Base-by-base conservation (phyloP, 2,888 invertebrate genomes). In the Unio delphinus region DNA sequence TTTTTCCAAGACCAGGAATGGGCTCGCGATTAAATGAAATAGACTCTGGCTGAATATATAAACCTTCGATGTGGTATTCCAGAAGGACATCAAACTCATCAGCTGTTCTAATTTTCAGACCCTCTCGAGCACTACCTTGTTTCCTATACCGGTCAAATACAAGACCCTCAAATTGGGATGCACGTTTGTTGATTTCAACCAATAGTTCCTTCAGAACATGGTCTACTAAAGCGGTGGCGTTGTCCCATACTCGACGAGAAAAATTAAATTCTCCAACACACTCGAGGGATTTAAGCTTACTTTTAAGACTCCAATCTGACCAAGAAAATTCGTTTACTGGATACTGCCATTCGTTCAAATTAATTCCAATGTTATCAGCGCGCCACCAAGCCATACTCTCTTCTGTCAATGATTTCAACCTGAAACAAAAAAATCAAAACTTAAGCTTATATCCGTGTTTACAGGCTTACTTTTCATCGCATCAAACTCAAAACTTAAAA, bases 81-180 rank as follows among this genome's bases (percentile, higher is more conserved):
- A 79, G 62, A 54, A 72, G 45, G 7, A 65, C 67, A 67, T 79
- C 79, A 67, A 76, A 79, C 61, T 79, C 79, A 55, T 79, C 71
- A 1, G 79, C 70, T 17, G 59, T 54, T 6, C 69, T 62, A 55
- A 76, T 70, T 64, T 79, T 79, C 23, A 79, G 68, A 55, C 79
- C 79, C n/a, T 79, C 75, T 28, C 79, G 61, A 26, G 76, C 59
- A 59, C 79, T 76, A 18, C 76, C 79, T 63, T 79, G 76, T 1
- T 69, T 71, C 3, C 74, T 66, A 45, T 70, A 76, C 7, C 64
- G 61, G 26, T 73, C 67, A n/a, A 75, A 65, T 55, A 61, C 30
- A 15, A 75, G 65, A 26, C 65, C 65, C 23, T 69, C 58, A 45
- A 63, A 75, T 1, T 59, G 57, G 7, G 34, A 45, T 23, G 74